A percentile compares a stretch with the other conserved stretches of the same genome.
phyloP scores from a whole-genome alignment of 2,797 vertebrate species.

The Hydrophis major region DNA sequence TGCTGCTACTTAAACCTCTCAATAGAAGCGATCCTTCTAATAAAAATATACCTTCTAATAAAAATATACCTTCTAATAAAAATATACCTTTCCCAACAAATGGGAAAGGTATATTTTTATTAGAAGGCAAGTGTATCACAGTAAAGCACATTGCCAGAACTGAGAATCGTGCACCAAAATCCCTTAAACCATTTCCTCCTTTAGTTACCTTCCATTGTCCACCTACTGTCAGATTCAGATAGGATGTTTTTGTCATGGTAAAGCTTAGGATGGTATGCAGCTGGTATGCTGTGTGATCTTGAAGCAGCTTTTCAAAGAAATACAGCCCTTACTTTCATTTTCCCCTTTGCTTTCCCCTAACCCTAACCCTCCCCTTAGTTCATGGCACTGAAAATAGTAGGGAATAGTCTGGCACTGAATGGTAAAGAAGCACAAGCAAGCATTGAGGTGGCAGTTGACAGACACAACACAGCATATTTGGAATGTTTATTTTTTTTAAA shows the following conservation, averaged over 20 bases:
- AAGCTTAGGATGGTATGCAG: neutral
- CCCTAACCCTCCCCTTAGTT: neutral
- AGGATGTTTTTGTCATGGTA: neutral
- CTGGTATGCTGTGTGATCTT: neutral
- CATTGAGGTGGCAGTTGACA: neutral
- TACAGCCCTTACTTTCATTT: neutral
- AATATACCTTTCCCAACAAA: too few species aligned
- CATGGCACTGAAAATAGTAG: neutral
- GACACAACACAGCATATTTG: neutral
- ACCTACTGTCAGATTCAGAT: neutral
- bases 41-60: too few species aligned
- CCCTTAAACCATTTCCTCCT: neutral
- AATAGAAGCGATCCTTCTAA: neutral
- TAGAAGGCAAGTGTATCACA: neutral
- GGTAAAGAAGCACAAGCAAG: neutral
- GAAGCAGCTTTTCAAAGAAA: neutral
- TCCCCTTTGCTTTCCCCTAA: neutral
- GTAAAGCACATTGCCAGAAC: neutral
- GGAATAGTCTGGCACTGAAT: neutral
- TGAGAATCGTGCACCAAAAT: neutral
- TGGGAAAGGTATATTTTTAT: neutral
- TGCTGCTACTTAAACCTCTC: neutral
- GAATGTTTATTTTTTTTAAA: neutral
- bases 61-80: too few species aligned
- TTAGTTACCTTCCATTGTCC: neutral